Base-by-base conservation (phyloP, 2,113 vertebrate species). In the Gracilinanus agilis region DNA sequence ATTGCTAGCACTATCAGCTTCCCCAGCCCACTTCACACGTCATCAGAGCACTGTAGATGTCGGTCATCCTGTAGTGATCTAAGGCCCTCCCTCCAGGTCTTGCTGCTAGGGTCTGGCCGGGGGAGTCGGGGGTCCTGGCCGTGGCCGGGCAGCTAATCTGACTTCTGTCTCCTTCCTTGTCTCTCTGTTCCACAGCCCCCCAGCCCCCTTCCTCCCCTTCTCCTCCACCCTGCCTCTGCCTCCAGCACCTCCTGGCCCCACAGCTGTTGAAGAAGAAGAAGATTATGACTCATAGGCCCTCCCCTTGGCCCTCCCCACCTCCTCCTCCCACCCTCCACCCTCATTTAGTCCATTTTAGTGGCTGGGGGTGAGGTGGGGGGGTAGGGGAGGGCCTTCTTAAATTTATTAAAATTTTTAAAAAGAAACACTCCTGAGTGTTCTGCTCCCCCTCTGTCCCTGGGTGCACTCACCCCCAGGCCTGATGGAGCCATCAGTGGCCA, bases 231-330 rank as follows among this genome's bases (percentile, higher is more conserved):
- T 96, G 95, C 96, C 98, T 13, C 94, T 97, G 96, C 98, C 97
- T 54, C 90, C 96, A 0, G 97, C 94, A 0, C 97, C 96, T 0
- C 98, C 97, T 0, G 98, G 98, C 97, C 98, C 96, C 93, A 98
- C 98, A 92, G 97, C 98, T 24, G 98, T 98, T 54, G 98, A 98
- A 56, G 98, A 99, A 4, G 99, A 99, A 21, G 99, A 99, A 95
- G 99, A 99, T 95, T 99, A 99, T 96, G 99, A 99, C 97, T 99
- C 99, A 98, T 99, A 99, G 99, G 99, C 95, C 96, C 93, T 90
- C 61, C 75, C 94, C 67, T 34, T 19, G 34, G 67, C 67, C 67
- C 16, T 75, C 67, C 58, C 13, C 61, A 67, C 67, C 67, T 40
- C 67, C 61, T 34, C 61, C 96, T 96, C 96, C 96, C 93, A 94